These are phyloP conservation scores for Nycticebus coucang DNA, from an alignment of 2,113 vertebrate genomes.

Conservation along the genomic window DNA sequence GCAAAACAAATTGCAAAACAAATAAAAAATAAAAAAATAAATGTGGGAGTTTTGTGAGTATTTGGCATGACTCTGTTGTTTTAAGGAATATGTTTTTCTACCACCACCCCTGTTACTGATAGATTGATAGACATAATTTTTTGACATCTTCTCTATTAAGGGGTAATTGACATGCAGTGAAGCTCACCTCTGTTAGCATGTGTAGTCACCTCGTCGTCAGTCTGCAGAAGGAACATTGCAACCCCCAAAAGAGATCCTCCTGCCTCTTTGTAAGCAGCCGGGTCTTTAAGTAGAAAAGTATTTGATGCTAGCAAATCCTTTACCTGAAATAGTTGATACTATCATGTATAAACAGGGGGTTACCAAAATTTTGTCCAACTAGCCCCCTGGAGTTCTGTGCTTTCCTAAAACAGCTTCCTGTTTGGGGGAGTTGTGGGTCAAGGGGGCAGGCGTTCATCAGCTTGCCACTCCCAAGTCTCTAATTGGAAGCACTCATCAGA, in stretches of 20 bases:
- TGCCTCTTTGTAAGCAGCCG: neutral
- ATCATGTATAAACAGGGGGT: neutral
- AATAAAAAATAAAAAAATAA: neutral
- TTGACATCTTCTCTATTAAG: neutral
- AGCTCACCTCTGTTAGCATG: neutral
- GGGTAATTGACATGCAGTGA: neutral
- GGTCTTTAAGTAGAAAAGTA: neutral
- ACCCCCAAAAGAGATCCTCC: neutral
- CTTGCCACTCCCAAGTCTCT: neutral
- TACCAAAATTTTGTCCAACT: neutral
- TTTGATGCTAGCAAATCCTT: neutral
- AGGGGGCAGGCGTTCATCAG: neutral
- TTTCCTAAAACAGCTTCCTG: neutral
- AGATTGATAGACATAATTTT: neutral
- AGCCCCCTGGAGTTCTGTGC: neutral
- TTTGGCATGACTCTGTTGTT: neutral
- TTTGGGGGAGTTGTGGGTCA: neutral
- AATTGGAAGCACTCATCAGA: neutral
- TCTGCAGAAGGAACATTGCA: neutral
- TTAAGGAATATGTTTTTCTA: neutral
- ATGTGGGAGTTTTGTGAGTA: neutral
- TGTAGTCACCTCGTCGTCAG: neutral
- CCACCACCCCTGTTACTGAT: neutral
- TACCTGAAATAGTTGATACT: neutral
- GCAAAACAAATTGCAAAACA: too few species aligned